Evolutionary conservation across 2,113 vertebrate species (phyloP), one percentile per base, ranked within the genome.

Genomic region (Chauna torquata): DNA sequence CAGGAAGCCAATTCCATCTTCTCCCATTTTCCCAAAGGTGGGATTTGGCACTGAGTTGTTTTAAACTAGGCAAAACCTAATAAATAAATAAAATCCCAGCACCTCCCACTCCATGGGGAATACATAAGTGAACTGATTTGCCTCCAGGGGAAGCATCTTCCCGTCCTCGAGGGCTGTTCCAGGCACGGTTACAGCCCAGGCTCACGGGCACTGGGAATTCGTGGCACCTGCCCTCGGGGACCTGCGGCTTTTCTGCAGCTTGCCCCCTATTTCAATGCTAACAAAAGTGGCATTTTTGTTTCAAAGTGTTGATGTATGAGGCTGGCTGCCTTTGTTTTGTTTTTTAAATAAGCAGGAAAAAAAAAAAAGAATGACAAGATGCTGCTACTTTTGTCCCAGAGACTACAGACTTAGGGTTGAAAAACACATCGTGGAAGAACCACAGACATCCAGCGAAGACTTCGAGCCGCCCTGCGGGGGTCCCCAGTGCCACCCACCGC

Each of bases 21-120:
- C 3, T 2, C 47, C 69, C 22, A 0, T 23, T 4, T 52, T n/a
- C 64, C 10, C 0, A 6, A 55, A n/a, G 28, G 54, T 0, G 62
- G 55, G 55, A 47, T n/a, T 17, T 0, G 2, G 61, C 16, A 78
- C 42, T 0, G 3, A 17, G 76, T 40, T 11, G 47, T 16, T 62
- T 65, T 79, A 68, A 52, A 22, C 1, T 40, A 3, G 3, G 14
- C 32, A 6, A 11, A 36, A 69, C 79, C 40, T 14, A 52, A 52
- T 52, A 42, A 42, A 42, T 42, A 42, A 42, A 42, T 42, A 80
- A 81, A 15, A 74, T 2, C 76, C 72, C 3, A 0, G 61, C 10
- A 1, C 55, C 42, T 91, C 57, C 57, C 58, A 0, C 6, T 42
- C 32, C 57, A 11, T 1, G 0, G 25, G 86, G 80, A 23, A 57